These are phyloP conservation scores for Phoenicopterus ruber DNA, from an alignment of 2,113 vertebrate species.

Conservation along the genomic window DNA sequence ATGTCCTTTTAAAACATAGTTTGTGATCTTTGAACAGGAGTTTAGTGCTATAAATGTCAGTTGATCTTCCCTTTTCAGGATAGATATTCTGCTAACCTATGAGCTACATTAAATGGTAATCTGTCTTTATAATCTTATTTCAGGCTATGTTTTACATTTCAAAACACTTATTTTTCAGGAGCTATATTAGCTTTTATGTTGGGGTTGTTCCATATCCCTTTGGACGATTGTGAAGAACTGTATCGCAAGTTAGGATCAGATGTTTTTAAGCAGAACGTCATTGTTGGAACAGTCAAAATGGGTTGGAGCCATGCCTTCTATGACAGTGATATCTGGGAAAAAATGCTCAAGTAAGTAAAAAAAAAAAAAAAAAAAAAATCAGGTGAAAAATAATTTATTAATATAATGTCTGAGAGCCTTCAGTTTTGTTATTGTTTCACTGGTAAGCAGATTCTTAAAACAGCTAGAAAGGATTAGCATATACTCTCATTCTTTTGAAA, in stretches of 20 bases:
- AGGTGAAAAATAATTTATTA: neutral
- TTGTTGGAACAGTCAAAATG: slow-evolving; percentile 97
- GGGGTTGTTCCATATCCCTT: slow-evolving; percentile 87
- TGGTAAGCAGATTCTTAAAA: neutral
- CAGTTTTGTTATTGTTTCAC: neutral
- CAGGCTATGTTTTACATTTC: neutral
- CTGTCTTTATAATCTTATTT: neutral
- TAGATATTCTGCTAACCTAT: neutral
- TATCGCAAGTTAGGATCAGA: slow-evolving; percentile 92
- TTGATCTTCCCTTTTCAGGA: neutral
- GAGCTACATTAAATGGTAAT: neutral
- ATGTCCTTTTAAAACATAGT: neutral
- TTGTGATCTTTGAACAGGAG: neutral
- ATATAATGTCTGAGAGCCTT: neutral
- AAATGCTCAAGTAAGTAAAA: slow-evolving; percentile 89
- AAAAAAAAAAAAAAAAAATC: neutral
- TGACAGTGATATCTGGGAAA: slow-evolving; percentile 94
- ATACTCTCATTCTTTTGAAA: neutral
- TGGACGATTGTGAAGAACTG: slow-evolving; percentile 91
- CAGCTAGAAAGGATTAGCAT: neutral
- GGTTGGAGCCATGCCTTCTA: slow-evolving; percentile 98
- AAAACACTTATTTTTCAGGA: slow-evolving; percentile 77
- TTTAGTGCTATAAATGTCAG: neutral
- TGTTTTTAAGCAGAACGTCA: slow-evolving; percentile 95
- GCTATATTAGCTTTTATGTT: slow-evolving; percentile 95